phyloP scores from a whole-genome alignment of 2,113 vertebrate species.

The Paralichthys olivaceus region DNA sequence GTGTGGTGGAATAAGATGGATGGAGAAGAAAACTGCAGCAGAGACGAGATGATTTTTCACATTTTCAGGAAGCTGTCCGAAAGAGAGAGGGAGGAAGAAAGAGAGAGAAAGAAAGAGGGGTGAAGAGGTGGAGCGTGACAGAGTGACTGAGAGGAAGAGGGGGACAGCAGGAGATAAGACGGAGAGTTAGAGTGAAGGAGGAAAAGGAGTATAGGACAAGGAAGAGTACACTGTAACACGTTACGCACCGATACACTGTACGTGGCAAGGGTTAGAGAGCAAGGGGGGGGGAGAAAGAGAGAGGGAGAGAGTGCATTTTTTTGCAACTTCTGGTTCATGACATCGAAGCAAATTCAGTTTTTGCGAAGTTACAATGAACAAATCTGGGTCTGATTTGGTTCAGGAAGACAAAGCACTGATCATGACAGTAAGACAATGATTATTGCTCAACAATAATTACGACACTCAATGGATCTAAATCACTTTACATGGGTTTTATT shows the following conservation, averaged over 20 bases:
- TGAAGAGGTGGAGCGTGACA: slow-evolving; percentile 61
- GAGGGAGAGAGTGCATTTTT: neutral
- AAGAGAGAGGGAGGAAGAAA: slow-evolving; percentile 2
- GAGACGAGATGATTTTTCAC: slow-evolving; percentile 65
- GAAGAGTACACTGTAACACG: slow-evolving; percentile 51
- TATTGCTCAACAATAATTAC: too few species aligned
- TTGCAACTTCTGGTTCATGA: neutral
- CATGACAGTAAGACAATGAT: neutral
- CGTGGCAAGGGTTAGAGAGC: neutral
- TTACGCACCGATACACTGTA: slow-evolving; percentile 45
- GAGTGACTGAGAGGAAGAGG: slow-evolving; percentile 58
- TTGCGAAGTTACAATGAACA: neutral
- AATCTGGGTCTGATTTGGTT: neutral
- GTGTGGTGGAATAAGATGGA: slow-evolving; percentile 55
- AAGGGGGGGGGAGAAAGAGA: neutral
- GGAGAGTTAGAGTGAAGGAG: slow-evolving; percentile 36
- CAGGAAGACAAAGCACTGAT: neutral
- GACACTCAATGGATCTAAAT: too few species aligned
- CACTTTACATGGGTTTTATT: too few species aligned
- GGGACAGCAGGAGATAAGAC: slow-evolving; percentile 62
- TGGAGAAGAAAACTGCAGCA: slow-evolving; percentile 61
- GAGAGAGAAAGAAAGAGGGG: neutral
- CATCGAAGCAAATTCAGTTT: neutral
- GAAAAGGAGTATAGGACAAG: slow-evolving; percentile 45
- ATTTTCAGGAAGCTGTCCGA: slow-evolving; percentile 60